Conservation (phyloP, 2,113 vertebrate species). For the Podarcis muralis region DNA sequence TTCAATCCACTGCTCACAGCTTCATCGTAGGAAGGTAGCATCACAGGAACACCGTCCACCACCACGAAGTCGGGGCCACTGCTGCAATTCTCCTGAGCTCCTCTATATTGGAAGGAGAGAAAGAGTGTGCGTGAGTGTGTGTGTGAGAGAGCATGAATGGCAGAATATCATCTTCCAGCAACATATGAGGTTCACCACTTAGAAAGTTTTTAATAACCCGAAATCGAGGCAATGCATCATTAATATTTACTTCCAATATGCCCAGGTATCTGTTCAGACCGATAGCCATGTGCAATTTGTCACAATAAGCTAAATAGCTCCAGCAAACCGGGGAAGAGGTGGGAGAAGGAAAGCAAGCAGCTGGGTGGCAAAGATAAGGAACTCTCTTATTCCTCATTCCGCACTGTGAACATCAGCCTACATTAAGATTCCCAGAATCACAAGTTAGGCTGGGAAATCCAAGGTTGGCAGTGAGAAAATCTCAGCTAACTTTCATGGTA, state of each 20-base stretch:
- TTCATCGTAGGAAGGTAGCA: slow-evolving; percentile 88
- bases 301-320: background rate
- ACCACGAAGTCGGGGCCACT: slow-evolving; percentile 83
- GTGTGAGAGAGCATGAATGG: background rate
- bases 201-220: background rate
- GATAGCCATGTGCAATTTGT: slow-evolving; percentile 30
- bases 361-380: slow-evolving; percentile 33
- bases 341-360: slow-evolving; percentile 24
- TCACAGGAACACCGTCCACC: slow-evolving; percentile 85
- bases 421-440: slow-evolving; percentile 15
- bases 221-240: slow-evolving; percentile 23
- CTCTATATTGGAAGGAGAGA: slow-evolving; percentile 62
- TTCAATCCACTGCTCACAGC: slow-evolving; percentile 77
- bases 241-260: background rate
- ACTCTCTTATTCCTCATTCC: slow-evolving; percentile 4
- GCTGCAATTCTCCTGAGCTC: slow-evolving; percentile 74
- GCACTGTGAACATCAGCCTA: background rate
- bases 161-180: background rate
- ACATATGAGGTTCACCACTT: background rate
- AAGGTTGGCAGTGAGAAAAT: background rate
- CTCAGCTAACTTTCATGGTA: slow-evolving; percentile 2
- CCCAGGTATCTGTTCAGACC: slow-evolving; percentile 2
- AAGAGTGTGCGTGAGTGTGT: accelerated
- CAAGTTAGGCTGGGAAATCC: background rate
- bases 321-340: background rate